Conservation (phyloP, 2,888 invertebrate species). For the Conus canariensis region DNA sequence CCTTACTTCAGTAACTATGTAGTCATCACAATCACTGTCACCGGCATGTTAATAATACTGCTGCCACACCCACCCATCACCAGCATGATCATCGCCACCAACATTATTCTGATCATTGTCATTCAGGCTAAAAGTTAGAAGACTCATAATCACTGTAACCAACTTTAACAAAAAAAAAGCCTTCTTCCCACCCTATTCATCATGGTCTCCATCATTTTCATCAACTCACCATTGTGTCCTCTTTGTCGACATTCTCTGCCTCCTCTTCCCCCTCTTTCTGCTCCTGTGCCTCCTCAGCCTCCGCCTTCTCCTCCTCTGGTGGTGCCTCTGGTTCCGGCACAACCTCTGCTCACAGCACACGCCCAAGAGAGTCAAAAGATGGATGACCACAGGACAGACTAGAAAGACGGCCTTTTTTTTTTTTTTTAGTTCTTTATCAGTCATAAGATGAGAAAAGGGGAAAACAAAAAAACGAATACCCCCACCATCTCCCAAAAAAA, state of each 20-base stretch:
- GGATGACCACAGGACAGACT: no score
- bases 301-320: conserved; percentile 53
- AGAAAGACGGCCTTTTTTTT: background rate
- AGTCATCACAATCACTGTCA: background rate
- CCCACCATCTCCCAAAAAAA: background rate
- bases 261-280: conserved; percentile 56
- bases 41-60: background rate
- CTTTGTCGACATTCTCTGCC: conserved; percentile 52
- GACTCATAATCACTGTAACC: no score
- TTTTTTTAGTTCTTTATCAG: background rate
- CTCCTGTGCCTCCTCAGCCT: conserved; percentile 57
- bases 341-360: conserved; percentile 31
- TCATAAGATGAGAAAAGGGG: background rate
- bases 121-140: background rate
- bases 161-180: no score
- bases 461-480: no score
- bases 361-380: no score
- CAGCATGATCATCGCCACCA: background rate
- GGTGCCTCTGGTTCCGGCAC: conserved; percentile 36
- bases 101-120: background rate
- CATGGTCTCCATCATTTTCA: background rate
- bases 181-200: background rate
- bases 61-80: background rate
- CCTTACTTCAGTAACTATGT: background rate
- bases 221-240: conserved; percentile 57